Percentiles rank a stretch among this genome's conserved stretches.
Conservation (phyloP, 1,140 invertebrate genomes). For the Doryteuthis pealeii region DNA sequence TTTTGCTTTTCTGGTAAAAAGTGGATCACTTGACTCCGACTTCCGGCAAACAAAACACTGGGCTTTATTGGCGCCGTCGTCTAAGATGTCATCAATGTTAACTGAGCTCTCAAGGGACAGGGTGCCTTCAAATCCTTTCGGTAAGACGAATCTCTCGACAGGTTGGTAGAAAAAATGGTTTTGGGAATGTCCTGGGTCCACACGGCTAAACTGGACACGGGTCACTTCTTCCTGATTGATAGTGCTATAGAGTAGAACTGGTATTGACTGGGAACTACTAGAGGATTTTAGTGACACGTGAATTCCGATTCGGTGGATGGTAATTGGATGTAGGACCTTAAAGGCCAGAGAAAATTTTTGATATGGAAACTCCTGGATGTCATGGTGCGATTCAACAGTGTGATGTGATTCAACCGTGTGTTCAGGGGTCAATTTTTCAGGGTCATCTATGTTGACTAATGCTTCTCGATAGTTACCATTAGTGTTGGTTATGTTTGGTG, state of each 20-base stretch:
- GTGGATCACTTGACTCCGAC: conserved; percentile 5
- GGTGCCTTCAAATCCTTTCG: conserved; percentile 26
- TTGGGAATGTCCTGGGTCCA: neutral
- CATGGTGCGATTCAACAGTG: neutral
- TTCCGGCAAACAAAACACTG: conserved; percentile 13
- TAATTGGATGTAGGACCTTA: conserved; percentile 20
- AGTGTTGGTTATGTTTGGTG: neutral
- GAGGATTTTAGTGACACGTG: neutral
- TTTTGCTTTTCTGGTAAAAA: conserved; percentile 12
- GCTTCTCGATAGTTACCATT: neutral
- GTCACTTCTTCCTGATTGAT: conserved; percentile 14
- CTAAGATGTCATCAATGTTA: neutral
- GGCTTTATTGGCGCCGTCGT: neutral
- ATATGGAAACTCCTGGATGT: neutral
- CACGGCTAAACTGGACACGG: conserved; percentile 8
- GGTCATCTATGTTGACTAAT: too few relatives aligned
- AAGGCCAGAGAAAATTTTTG: conserved; percentile 10
- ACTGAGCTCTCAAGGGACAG: neutral
- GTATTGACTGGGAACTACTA: conserved; percentile 3
- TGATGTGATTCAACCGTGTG: neutral
- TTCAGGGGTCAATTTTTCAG: neutral
- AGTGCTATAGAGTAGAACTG: conserved; percentile 15
- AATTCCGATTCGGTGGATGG: conserved; percentile 21
- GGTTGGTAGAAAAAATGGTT: conserved; percentile 17
- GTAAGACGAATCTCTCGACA: conserved; percentile 16